phyloP scores from a whole-genome alignment of 2,888 invertebrate species.

The Amblyjoppa proteus region DNA sequence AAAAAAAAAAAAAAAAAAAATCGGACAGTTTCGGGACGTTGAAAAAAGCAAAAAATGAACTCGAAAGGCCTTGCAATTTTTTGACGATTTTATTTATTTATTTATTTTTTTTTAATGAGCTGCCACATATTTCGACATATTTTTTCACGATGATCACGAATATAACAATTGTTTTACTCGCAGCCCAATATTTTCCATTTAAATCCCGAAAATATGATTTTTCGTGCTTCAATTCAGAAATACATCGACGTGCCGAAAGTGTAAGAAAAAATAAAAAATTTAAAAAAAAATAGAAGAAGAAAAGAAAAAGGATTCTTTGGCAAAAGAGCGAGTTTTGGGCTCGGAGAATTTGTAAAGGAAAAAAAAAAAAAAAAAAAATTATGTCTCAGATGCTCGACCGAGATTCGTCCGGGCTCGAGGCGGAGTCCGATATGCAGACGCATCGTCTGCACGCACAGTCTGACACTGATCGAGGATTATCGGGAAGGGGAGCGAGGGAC shows the following conservation, averaged over 20 bases:
- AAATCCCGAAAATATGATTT: no score
- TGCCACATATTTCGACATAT: no score
- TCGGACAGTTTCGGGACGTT: no score
- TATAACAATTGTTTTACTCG: no score
- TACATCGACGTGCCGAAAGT: neutral
- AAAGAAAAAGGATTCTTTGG: neutral
- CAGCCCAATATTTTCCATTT: no score
- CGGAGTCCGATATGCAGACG: constrained; percentile 21
- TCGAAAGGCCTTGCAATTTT: no score
- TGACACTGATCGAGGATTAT: constrained; percentile 15
- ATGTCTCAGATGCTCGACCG: constrained; percentile 9
- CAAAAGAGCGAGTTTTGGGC: neutral
- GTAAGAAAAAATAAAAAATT: neutral
- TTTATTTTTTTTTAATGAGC: no score
- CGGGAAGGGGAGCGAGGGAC: neutral
- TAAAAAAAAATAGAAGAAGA: neutral
- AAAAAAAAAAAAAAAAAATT: neutral
- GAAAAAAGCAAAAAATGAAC: no score
- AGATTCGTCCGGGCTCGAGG: constrained; percentile 8
- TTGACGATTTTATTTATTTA: no score
- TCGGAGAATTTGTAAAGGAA: neutral
- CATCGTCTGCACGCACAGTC: constrained; percentile 32
- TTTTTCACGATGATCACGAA: no score
- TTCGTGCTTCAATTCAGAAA: neutral
- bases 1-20: no score